Base-by-base conservation (phyloP, 1,140 invertebrate species). In the Philaenus spumarius region DNA sequence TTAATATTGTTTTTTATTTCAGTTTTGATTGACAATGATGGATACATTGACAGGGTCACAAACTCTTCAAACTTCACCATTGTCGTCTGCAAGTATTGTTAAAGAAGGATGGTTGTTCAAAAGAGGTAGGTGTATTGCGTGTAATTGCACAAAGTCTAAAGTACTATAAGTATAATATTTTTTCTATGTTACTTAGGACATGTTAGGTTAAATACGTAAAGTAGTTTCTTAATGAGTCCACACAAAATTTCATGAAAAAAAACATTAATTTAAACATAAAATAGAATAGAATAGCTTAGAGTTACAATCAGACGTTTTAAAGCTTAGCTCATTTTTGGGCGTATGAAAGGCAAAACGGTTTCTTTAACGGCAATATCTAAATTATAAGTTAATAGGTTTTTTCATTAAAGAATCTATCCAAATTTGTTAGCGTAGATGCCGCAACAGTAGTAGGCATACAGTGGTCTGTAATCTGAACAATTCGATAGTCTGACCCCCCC, bases 61-160 rank as follows among this genome's bases (percentile, higher is more conserved):
- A 37, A 30, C 22, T 20, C 30, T 35, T 9, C 35, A 53, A 15
- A 37, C 50, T 37, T 37, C 50, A 26, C 2, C 34, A 2, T 22
- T 30, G 12, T 53, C 24, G 11, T 39, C 63, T 12, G 64, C 65
- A 17, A 63, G 55, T 55, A 73, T 89, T 62, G 84, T 90, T 40
- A 90, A 89, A 74, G 86, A 91, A 73, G 88, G 87, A 60, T 90
- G 87, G 87, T 77, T 91, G 42, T 82, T 82, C 67, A 91, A 91
- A 75, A 80, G 88, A 67, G 88, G 77, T 78, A 71, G 50, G 46
- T 48, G n/a, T 34, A 22, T 14, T 47, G 4, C 43, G 14, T 15
- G 11, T 14, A 24, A 45, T 35, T 47, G 37, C 34, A n/a, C 22
- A 19, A 34, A 35, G 22, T 34, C 22, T 4, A 14, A n/a, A 40